Base-by-base conservation (phyloP, 1,140 invertebrate genomes). In the Pseudomyrmex flavicornis region DNA sequence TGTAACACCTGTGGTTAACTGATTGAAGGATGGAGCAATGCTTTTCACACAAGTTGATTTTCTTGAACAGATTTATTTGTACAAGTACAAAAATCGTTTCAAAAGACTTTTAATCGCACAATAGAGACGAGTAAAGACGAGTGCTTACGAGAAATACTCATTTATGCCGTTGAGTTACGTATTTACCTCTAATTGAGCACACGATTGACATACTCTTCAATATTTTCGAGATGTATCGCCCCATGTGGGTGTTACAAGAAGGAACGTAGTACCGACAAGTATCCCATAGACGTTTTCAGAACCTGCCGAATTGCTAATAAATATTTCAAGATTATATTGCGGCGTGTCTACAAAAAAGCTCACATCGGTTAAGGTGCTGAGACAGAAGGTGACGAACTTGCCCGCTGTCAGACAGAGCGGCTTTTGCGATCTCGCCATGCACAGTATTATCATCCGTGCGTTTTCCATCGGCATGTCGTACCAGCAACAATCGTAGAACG, bases 371-470 rank as follows among this genome's bases (percentile, higher is more conserved):
- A 89, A 82, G 10, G 85, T 90, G 10, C 35, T 58, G 4, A 91
- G 83, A 50, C 85, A 88, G 58, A 91, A 88, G 0, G 26, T 83
- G 3, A 35, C 66, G 26, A 91, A 91, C 80, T 88, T 85, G n/a
- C 91, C 91, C 66, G 89, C 88, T 61, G 63, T 88, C 9, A 91
- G 15, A 48, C 65, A 59, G 8, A 91, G 48, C 0, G 90, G 85
- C 50, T 85, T 88, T 58, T 91, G 91, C 0, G 89, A 79, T 74
- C 91, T 73, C 35, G 66, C 56, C 63, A 91, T 89, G 56, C 89
- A 87, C 15, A 91, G n/a, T 17, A 87, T 66, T 50, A 91, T 79
- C 20, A 69, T 52, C 73, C 26, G 89, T 9, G 76, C 63, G 69
- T 88, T 85, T 65, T 86, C 65, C 4, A 48, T 80, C 17, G 79